A percentile compares a stretch with the other conserved stretches of the same genome.
Evolutionary conservation across 2,888 invertebrate species (phyloP).

Genomic region (Drosophila lacicola): DNA sequence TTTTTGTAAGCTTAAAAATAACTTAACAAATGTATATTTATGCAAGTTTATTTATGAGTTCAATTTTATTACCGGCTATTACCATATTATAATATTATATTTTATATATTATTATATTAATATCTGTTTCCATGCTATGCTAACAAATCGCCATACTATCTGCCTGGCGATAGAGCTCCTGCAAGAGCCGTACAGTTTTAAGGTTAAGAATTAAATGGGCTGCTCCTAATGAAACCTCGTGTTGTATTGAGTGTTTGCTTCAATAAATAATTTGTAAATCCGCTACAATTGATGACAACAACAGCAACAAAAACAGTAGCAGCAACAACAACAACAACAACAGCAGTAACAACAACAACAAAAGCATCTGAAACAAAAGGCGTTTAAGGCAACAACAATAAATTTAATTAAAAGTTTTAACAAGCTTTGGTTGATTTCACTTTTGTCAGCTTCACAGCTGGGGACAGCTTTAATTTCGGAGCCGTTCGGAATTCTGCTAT

Average conservation of each 20-base stretch:
- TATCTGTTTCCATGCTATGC: not conserved
- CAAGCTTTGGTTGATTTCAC: conserved; percentile 76
- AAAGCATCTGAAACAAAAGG: conserved; percentile 23
- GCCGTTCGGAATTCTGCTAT: conserved; percentile 26
- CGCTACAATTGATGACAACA: conserved; percentile 12
- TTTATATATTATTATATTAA: no score
- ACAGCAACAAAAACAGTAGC: not conserved
- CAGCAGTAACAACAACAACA: conserved; percentile 15
- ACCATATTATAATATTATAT: no score
- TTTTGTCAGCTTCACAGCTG: conserved; percentile 60
- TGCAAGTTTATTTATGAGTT: no score
- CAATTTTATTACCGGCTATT: no score
- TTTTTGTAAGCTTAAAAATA: no score
- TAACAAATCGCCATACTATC: not conserved
- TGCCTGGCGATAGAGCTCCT: not conserved
- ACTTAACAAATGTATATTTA: no score
- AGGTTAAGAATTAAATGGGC: not conserved
- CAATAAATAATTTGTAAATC: conserved; percentile 23
- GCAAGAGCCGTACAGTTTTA: not conserved
- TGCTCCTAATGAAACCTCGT: not conserved
- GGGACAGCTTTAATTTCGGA: conserved; percentile 39
- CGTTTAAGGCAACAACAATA: conserved; percentile 63
- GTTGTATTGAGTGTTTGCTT: not conserved
- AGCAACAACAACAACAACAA: conserved; percentile 7
- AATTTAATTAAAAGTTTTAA: conserved; percentile 81